Evolutionary conservation across 2,797 vertebrate species (phyloP).

Genomic region (Lagorchestes hirsutus): DNA sequence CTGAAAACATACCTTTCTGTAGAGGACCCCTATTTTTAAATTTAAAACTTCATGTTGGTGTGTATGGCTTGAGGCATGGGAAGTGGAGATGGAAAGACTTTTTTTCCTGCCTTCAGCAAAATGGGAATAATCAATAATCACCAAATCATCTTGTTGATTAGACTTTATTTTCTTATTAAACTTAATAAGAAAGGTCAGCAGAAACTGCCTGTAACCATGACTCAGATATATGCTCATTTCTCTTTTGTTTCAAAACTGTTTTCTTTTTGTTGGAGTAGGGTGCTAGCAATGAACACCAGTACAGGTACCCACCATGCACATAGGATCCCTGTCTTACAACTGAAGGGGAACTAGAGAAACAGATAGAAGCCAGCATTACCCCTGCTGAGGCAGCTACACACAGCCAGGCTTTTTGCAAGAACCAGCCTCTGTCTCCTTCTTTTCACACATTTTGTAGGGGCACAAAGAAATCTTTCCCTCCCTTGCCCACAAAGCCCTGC

Average conservation of each 20-base stretch:
- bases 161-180: constrained; percentile 49
- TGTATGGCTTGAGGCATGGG: not conserved
- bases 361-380: constrained; percentile 77
- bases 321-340: constrained; percentile 75
- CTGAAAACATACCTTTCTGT: constrained; percentile 73
- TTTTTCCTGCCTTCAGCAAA: constrained; percentile 8
- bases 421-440: constrained; percentile 85
- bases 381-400: constrained; percentile 83
- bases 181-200: constrained; percentile 60
- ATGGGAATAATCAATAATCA: constrained; percentile 47
- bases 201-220: constrained; percentile 66
- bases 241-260: constrained; percentile 73
- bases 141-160: constrained; percentile 59
- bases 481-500: constrained; percentile 82
- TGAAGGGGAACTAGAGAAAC: constrained; percentile 74
- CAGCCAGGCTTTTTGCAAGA: constrained; percentile 82
- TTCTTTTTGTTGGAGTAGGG: constrained; percentile 35
- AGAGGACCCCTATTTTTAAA: constrained; percentile 67
- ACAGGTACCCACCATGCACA: constrained; percentile 53
- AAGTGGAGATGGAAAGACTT: not conserved
- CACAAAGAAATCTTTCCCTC: constrained; percentile 86
- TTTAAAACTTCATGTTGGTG: constrained; percentile 42
- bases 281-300: constrained; percentile 58
- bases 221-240: constrained; percentile 61
- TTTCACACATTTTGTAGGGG: constrained; percentile 85